These are phyloP conservation scores for Conistra vaccinii DNA, from an alignment of 2,888 invertebrate species.

Conservation along the genomic window DNA sequence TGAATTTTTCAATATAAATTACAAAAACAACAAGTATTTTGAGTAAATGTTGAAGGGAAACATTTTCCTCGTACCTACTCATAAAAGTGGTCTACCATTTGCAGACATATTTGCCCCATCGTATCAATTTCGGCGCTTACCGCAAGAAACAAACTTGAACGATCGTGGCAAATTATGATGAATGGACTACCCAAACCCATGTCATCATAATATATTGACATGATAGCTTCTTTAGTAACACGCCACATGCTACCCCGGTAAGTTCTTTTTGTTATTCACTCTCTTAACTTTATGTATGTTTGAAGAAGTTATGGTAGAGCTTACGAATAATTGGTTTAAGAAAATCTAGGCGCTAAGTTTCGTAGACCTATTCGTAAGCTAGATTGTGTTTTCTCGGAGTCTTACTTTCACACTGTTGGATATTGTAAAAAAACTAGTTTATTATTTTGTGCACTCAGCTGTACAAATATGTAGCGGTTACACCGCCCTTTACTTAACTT, in stretches of 20 bases:
- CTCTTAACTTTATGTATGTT: conserved; percentile 15
- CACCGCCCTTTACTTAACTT: no score
- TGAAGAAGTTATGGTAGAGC: conserved; percentile 1
- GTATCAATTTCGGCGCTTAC: conserved; percentile 63
- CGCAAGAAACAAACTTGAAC: conserved; percentile 68
- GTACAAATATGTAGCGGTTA: no score
- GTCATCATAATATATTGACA: conserved; percentile 71
- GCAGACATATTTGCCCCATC: conserved; percentile 35
- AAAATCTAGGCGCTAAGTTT: not conserved
- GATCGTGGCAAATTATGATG: conserved; percentile 78
- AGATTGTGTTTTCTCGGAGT: not conserved
- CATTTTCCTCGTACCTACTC: conserved; percentile 6
- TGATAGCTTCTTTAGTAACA: conserved; percentile 60
- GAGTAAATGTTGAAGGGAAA: not conserved
- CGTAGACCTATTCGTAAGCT: not conserved
- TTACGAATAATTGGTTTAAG: not conserved
- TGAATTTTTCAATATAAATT: not conserved
- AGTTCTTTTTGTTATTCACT: conserved; percentile 41
- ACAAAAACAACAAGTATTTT: not conserved
- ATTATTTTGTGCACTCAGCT: no score
- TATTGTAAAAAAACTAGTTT: not conserved
- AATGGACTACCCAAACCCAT: conserved; percentile 69
- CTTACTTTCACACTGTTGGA: no score
- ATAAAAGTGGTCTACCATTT: conserved; percentile 35
- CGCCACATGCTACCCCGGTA: conserved; percentile 53